Evolutionary conservation across 1,140 invertebrate species (phyloP), one percentile per base, ranked within the genome.

Genomic region (Dysdera silvatica): DNA sequence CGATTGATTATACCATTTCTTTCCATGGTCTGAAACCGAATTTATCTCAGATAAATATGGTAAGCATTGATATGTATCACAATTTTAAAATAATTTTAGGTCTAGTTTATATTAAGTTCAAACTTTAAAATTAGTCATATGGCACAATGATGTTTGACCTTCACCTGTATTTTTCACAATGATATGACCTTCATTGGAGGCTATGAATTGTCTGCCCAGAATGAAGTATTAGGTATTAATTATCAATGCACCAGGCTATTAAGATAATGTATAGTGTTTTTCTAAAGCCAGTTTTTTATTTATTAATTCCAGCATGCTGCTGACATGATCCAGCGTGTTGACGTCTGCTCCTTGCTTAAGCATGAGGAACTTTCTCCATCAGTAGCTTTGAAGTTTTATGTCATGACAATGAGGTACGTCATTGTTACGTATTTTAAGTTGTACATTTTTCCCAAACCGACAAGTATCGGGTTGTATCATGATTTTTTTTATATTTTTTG

Each of bases 1-100:
- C 75, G 33, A 73, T 94, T 10, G 82, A 87, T 71, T 92, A 91
- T 74, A 82, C 75, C 16, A 76, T 96, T 41, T 81, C 84, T 65
- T 93, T 96, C 74, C 84, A 86, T 75, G 91, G 92, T n/a, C 80
- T 93, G 32, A 80, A 82, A 67, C 82, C 91, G 5, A 81, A 72
- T 59, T 53, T 47, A 4, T 57, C 57, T 7, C 18, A 48, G 31
- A 65, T 75, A 28, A 66, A 67, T 29, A 74, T 78, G 73, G 76
- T 79, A 69, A 67, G 72, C 41, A 29, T 20, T 55, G 26, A 14
- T n/a, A n/a, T n/a, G n/a, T n/a, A n/a, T n/a, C n/a, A n/a, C n/a
- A n/a, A n/a, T n/a, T n/a, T n/a, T n/a, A n/a, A n/a, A n/a, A n/a
- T n/a, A n/a, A n/a, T n/a, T n/a, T n/a, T n/a, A n/a, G n/a, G n/a